Evolutionary conservation across 2,888 invertebrate genomes (phyloP).

Genomic region (Eurytoma adleriae): DNA sequence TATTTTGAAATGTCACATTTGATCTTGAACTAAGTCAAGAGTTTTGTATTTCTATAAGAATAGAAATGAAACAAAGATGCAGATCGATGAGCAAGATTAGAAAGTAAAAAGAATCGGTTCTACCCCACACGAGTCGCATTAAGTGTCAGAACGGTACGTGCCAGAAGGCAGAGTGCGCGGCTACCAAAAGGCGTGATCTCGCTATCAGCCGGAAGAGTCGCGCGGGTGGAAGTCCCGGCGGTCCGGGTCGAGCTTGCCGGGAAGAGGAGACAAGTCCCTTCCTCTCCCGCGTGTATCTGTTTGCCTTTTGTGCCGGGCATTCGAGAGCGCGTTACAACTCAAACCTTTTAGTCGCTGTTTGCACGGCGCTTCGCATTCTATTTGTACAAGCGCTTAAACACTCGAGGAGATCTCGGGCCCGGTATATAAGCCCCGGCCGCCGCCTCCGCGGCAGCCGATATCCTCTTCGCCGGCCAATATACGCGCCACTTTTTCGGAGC

Average conservation of each 20-base stretch:
- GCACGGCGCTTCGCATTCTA: conserved; percentile 73
- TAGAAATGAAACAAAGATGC: too few relatives aligned
- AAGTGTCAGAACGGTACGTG: too few relatives aligned
- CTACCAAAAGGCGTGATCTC: background rate
- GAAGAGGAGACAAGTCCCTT: background rate
- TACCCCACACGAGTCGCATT: too few relatives aligned
- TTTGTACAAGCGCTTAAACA: conserved; percentile 75
- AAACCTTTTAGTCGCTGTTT: conserved; percentile 75
- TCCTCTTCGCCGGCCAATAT: background rate
- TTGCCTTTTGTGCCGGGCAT: conserved; percentile 70
- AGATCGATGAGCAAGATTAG: too few relatives aligned
- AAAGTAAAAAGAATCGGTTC: too few relatives aligned
- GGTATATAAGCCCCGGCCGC: conserved; percentile 35
- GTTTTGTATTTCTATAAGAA: too few relatives aligned
- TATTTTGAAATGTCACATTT: too few relatives aligned
- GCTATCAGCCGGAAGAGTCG: background rate
- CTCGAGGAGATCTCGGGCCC: conserved; percentile 61
- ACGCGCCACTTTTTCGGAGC: conserved; percentile 30
- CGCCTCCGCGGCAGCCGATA: conserved; percentile 1
- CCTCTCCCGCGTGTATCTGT: conserved; percentile 62
- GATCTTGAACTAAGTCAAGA: too few relatives aligned
- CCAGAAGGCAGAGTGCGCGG: too few relatives aligned
- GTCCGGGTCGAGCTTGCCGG: background rate
- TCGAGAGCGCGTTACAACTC: conserved; percentile 74
- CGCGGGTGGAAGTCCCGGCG: background rate